phyloP scores from a whole-genome alignment of 2,113 vertebrate genomes.

The Vimba vimba region DNA sequence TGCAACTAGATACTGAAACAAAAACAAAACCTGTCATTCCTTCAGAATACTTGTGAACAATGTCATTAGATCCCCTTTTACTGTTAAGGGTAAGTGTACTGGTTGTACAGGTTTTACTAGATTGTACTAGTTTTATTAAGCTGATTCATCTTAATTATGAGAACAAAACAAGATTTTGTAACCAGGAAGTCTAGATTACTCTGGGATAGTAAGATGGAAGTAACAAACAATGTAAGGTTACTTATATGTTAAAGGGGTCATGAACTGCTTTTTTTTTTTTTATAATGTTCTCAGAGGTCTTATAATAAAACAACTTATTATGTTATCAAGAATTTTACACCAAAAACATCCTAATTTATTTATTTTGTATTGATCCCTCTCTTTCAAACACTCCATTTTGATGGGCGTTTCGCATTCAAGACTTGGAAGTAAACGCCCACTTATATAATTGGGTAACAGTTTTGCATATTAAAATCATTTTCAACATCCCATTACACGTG shows the following conservation, averaged over 20 bases:
- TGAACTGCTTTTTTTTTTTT: too few relatives aligned
- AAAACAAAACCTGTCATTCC: not conserved
- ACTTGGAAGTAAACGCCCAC: too few relatives aligned
- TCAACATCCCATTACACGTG: too few relatives aligned
- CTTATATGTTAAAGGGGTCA: not conserved
- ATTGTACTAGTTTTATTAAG: not conserved
- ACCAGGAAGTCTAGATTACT: not conserved
- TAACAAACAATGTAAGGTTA: not conserved
- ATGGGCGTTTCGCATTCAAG: too few relatives aligned
- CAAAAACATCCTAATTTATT: too few relatives aligned
- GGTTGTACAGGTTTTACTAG: not conserved
- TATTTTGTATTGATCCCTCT: too few relatives aligned
- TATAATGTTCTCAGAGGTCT: too few relatives aligned
- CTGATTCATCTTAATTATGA: not conserved
- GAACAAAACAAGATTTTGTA: not conserved
- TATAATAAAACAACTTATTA: too few relatives aligned
- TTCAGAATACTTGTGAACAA: not conserved
- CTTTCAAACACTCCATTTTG: too few relatives aligned
- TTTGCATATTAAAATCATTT: too few relatives aligned
- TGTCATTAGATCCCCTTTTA: not conserved
- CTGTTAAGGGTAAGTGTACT: not conserved
- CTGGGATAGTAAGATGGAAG: not conserved
- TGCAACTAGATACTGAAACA: not conserved
- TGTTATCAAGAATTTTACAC: not conserved
- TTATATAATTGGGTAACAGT: too few relatives aligned